Conservation (phyloP, 2,113 vertebrate species). For the Scomber colias region DNA sequence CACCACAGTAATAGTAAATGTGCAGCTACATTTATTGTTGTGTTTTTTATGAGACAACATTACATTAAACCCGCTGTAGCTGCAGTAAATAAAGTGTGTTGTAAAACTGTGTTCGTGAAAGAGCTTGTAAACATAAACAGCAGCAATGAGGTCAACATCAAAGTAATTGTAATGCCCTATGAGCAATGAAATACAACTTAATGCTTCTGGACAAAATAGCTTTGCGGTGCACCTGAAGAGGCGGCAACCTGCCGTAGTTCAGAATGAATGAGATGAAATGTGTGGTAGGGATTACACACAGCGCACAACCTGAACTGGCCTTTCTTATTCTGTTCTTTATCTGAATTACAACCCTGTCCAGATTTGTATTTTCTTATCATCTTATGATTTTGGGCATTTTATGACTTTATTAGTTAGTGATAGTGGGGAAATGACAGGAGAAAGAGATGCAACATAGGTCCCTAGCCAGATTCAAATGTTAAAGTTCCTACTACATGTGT, state of each 20-base stretch:
- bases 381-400: not conserved
- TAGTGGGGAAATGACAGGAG: no score
- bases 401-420: no score
- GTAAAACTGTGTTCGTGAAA: constrained; percentile 81
- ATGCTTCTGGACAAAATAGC: constrained; percentile 55
- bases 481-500: no score
- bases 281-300: not conserved
- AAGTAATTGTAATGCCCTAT: constrained; percentile 71
- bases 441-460: no score
- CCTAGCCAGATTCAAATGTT: no score
- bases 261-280: constrained; percentile 1
- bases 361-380: not conserved
- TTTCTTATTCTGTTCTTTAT: not conserved
- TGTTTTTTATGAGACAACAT: constrained; percentile 84
- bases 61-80: constrained; percentile 80
- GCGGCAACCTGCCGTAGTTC: constrained; percentile 6
- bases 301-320: not conserved
- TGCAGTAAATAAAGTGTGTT: constrained; percentile 82
- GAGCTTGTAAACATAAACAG: constrained; percentile 85
- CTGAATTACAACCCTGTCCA: not conserved
- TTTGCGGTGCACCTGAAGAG: constrained; percentile 34
- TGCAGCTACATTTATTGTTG: constrained; percentile 78
- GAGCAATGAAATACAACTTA: constrained; percentile 73
- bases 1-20: constrained; percentile 81
- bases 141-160: constrained; percentile 79